phyloP scores from a whole-genome alignment of 2,797 vertebrate species.

The Lepus townsendii region DNA sequence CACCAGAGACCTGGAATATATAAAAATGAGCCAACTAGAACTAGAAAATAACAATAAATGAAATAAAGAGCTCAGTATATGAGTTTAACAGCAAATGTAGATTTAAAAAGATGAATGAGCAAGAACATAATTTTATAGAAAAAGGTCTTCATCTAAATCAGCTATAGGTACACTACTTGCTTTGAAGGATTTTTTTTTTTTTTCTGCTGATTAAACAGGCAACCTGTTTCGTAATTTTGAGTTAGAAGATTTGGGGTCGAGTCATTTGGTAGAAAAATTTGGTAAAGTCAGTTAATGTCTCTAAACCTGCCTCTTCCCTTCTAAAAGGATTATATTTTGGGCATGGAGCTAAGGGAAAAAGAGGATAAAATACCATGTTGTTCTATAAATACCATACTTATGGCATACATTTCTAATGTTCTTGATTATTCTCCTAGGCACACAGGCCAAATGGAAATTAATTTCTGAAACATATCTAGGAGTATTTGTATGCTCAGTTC shows the following conservation, averaged over 20 bases:
- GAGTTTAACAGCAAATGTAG: neutral
- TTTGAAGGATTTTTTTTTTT: neutral
- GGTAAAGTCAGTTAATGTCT: neutral
- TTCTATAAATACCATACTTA: neutral
- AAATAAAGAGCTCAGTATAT: neutral
- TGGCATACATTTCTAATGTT: neutral
- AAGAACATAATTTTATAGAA: constrained; percentile 23
- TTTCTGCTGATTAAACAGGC: neutral
- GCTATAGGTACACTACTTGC: neutral
- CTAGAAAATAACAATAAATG: constrained; percentile 1
- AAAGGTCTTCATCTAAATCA: neutral
- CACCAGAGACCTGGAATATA: neutral
- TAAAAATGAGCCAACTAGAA: neutral
- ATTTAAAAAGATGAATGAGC: constrained; percentile 20
- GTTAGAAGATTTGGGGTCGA: neutral
- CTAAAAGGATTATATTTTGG: neutral
- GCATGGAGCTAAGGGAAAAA: neutral
- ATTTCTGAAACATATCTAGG: neutral
- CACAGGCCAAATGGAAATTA: neutral
- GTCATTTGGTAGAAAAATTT: neutral
- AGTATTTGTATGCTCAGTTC: neutral
- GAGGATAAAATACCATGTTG: neutral
- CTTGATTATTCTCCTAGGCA: neutral
- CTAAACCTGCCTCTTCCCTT: neutral
- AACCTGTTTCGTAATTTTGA: neutral